Conservation (phyloP, 2,888 invertebrate genomes). For the Yponomeuta cagnagella region DNA sequence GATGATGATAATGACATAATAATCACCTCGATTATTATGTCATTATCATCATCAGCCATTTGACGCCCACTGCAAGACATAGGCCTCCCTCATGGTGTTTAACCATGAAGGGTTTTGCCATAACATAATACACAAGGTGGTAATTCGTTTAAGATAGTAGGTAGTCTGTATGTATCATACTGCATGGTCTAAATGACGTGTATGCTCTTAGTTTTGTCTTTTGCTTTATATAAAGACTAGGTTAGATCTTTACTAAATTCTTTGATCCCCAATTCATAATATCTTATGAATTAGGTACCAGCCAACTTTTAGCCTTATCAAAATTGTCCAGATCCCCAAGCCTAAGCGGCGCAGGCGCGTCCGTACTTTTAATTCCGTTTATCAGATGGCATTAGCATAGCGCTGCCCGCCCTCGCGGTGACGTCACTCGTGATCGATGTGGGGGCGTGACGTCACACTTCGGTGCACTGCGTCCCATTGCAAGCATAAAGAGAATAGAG, state of each 20-base stretch:
- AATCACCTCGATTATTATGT: no score
- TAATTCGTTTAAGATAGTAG: no score
- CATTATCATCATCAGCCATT: no score
- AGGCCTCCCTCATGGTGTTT: no score
- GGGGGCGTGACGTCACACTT: neutral
- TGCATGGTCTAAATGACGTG: no score
- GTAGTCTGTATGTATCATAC: no score
- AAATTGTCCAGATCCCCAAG: neutral
- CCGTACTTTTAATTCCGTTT: neutral
- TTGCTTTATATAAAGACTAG: neutral
- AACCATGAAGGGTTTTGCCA: no score
- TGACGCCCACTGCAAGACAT: no score
- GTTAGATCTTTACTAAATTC: neutral
- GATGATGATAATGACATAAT: no score
- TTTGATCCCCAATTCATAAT: neutral
- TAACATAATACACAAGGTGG: no score
- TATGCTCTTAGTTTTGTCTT: no score
- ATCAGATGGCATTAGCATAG: neutral
- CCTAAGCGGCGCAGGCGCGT: neutral
- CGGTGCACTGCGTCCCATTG: neutral
- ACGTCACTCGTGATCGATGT: slow-evolving; percentile 1
- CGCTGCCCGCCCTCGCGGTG: neutral
- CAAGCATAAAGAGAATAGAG: no score
- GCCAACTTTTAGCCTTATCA: neutral
- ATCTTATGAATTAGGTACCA: neutral